These are phyloP conservation scores for Equus quagga DNA, from an alignment of 2,113 vertebrate species.

Conservation along the genomic window DNA sequence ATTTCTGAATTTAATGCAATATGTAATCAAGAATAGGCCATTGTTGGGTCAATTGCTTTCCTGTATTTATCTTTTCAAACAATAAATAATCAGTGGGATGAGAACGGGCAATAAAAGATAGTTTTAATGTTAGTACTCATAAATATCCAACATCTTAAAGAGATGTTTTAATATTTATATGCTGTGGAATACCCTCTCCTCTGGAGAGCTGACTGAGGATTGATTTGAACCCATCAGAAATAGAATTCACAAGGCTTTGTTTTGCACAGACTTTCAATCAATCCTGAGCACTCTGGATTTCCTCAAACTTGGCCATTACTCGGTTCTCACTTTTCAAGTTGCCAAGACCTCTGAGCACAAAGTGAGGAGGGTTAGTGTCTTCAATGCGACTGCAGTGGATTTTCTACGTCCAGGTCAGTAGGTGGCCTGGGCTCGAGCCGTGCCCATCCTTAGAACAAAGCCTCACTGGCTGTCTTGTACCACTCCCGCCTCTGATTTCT, in stretches of 20 bases:
- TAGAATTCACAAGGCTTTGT: not conserved
- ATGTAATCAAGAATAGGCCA: conserved; percentile 74
- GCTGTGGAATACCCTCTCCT: not conserved
- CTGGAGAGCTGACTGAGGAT: conserved; percentile 43
- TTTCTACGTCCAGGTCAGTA: not conserved
- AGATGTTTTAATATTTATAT: conserved; percentile 70
- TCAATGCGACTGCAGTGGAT: not conserved
- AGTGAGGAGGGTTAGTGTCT: not conserved
- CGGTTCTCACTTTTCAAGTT: not conserved
- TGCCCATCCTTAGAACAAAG: not conserved
- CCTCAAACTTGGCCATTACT: not conserved
- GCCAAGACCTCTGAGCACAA: not conserved
- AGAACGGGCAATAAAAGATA: conserved; percentile 59
- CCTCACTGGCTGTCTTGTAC: not conserved
- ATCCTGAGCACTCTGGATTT: not conserved
- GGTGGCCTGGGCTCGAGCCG: not conserved
- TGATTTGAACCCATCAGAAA: conserved; percentile 48
- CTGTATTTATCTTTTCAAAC: conserved; percentile 76
- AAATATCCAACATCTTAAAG: conserved; percentile 68
- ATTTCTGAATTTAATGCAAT: conserved; percentile 72
- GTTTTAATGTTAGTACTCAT: conserved; percentile 70
- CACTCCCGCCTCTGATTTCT: not conserved
- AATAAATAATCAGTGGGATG: conserved; percentile 78
- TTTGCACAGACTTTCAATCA: not conserved
- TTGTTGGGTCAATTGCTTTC: conserved; percentile 74